These are phyloP conservation scores for Actenoides lindsayi DNA, from an alignment of 2,113 vertebrate genomes.

Conservation along the genomic window DNA sequence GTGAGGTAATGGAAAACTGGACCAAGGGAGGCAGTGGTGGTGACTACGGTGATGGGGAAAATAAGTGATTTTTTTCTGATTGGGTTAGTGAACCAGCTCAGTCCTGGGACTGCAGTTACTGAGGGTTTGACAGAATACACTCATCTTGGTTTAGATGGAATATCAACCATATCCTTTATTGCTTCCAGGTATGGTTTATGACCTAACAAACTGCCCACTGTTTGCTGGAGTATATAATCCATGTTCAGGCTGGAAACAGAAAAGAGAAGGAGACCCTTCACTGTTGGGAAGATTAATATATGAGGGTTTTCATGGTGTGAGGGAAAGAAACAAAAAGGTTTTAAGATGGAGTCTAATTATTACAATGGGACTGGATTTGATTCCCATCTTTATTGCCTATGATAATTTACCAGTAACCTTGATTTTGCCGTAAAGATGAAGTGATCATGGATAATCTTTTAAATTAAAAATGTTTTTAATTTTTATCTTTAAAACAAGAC, in stretches of 20 bases:
- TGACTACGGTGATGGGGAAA: fast-evolving
- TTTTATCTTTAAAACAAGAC: background rate
- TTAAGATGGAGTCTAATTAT: background rate
- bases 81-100: background rate
- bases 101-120: background rate
- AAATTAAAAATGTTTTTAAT: background rate
- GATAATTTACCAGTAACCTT: background rate
- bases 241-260: background rate
- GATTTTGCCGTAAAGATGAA: background rate
- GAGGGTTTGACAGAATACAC: background rate
- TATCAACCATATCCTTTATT: background rate
- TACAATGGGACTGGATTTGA: background rate
- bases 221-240: background rate
- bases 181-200: background rate
- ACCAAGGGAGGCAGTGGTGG: background rate
- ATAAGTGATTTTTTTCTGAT: background rate
- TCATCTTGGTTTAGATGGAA: background rate
- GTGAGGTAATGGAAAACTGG: background rate
- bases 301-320: background rate
- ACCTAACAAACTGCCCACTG: background rate
- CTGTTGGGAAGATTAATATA: background rate
- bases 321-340: background rate
- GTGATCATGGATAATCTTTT: background rate
- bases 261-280: background rate
- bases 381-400: background rate